Conservation (phyloP, 2,888 invertebrate species). For the Archips crataeganus region DNA sequence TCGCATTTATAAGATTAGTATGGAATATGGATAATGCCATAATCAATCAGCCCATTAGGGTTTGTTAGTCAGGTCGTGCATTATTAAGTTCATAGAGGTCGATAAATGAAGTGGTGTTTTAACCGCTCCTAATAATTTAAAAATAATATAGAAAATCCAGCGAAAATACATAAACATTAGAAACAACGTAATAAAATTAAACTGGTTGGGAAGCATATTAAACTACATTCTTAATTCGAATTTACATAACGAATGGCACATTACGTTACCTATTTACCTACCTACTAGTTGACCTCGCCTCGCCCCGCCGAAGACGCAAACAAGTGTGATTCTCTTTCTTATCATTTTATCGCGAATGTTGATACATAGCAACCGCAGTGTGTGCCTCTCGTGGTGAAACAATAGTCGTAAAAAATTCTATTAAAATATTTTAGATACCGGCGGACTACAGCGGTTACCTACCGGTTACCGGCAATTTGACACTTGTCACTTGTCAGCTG, state of each 20-base stretch:
- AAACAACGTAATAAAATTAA: conserved; percentile 6
- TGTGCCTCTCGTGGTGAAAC: conserved; percentile 27
- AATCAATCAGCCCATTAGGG: too few relatives aligned
- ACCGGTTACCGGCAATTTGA: conserved; percentile 18
- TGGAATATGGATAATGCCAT: too few relatives aligned
- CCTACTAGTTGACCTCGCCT: conserved; percentile 59
- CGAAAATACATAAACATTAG: too few relatives aligned
- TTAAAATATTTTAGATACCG: conserved; percentile 1
- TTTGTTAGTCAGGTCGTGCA: too few relatives aligned
- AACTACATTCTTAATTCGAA: conserved; percentile 9
- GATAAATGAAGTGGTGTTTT: too few relatives aligned
- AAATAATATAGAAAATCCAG: too few relatives aligned
- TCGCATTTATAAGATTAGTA: too few relatives aligned
- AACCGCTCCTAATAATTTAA: too few relatives aligned
- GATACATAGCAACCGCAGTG: conserved; percentile 28
- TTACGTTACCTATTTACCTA: conserved; percentile 26
- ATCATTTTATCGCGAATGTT: conserved; percentile 47
- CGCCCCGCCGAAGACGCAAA: conserved; percentile 51
- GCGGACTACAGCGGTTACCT: not conserved
- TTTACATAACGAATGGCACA: conserved; percentile 38
- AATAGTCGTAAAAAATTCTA: conserved; percentile 16
- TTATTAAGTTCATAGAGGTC: too few relatives aligned
- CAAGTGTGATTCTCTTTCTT: conserved; percentile 53
- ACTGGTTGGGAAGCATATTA: not conserved
- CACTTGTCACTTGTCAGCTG: conserved; percentile 24